Evolutionary conservation across 2,113 vertebrate species (phyloP).

Genomic region (Elgaria multicarinata): DNA sequence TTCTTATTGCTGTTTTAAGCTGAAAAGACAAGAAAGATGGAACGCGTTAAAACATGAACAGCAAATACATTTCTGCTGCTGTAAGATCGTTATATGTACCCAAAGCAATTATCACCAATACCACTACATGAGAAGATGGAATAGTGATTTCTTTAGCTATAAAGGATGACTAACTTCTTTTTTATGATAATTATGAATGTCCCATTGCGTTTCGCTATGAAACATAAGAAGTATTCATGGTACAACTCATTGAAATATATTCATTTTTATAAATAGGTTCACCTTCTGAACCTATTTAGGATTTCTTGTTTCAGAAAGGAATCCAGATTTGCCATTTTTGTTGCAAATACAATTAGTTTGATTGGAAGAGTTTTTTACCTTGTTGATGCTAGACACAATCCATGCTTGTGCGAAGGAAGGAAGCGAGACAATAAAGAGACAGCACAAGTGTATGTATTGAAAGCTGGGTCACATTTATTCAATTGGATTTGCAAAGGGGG

Average conservation of each 20-base stretch:
- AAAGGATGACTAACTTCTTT: not conserved
- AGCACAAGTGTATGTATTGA: too few relatives aligned
- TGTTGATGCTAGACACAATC: too few relatives aligned
- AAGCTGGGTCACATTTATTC: too few relatives aligned
- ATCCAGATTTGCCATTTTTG: not conserved
- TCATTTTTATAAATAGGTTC: not conserved
- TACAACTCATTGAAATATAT: accelerated
- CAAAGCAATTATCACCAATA: not conserved
- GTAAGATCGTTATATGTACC: not conserved
- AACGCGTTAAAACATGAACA: not conserved
- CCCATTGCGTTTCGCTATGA: accelerated
- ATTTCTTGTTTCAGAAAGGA: not conserved
- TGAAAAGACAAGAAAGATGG: not conserved
- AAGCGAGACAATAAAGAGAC: too few relatives aligned
- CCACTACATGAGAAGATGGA: not conserved
- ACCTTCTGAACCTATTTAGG: not conserved
- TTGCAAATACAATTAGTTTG: not conserved
- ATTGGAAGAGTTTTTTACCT: not conserved
- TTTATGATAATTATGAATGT: not conserved
- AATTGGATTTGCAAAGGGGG: too few relatives aligned
- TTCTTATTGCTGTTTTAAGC: not conserved
- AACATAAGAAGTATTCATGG: not conserved
- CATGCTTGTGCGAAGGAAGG: not conserved
- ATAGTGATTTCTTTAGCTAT: not conserved
- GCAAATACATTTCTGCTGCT: not conserved